Evolutionary conservation across 2,797 vertebrate species (phyloP).

Genomic region (Poeciliopsis infans): DNA sequence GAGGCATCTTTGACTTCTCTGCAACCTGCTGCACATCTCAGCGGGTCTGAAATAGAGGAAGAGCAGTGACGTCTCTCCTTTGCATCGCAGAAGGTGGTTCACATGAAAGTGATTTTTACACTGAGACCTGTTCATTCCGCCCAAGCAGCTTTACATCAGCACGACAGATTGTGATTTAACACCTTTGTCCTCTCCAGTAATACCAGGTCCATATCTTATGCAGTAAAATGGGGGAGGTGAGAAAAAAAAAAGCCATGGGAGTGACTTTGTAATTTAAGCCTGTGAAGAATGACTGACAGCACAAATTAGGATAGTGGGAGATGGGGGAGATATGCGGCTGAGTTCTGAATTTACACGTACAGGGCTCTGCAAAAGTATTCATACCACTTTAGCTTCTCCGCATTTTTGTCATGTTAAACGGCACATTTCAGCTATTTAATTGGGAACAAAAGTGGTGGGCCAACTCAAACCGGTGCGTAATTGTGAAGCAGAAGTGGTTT

Average conservation of each 20-base stretch:
- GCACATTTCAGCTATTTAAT: not conserved
- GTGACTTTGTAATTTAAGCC: constrained; percentile 15
- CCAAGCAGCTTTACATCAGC: constrained; percentile 36
- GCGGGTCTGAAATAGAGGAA: constrained; percentile 12
- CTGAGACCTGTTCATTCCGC: constrained; percentile 38
- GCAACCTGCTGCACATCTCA: constrained; percentile 24
- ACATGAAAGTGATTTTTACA: constrained; percentile 17
- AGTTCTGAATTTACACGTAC: constrained; percentile 5
- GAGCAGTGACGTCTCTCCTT: constrained; percentile 26
- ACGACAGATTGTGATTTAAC: constrained; percentile 70
- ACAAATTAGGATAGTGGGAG: constrained; percentile 29
- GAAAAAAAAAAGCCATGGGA: constrained; percentile 14
- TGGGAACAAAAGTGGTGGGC: too few species aligned
- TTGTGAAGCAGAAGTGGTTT: not conserved
- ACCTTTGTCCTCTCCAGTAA: constrained; percentile 65
- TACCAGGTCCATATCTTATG: constrained; percentile 35
- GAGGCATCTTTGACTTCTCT: constrained; percentile 37
- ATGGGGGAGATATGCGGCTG: not conserved
- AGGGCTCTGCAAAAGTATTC: constrained; percentile 2
- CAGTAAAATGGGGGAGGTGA: constrained; percentile 37
- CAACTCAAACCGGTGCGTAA: not conserved
- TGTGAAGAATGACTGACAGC: constrained; percentile 51
- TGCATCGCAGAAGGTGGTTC: constrained; percentile 21
- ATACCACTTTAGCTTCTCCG: not conserved
- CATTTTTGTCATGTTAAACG: not conserved